These are phyloP conservation scores for Desmodus rotundus DNA, from an alignment of 2,113 vertebrate species.

Conservation along the genomic window DNA sequence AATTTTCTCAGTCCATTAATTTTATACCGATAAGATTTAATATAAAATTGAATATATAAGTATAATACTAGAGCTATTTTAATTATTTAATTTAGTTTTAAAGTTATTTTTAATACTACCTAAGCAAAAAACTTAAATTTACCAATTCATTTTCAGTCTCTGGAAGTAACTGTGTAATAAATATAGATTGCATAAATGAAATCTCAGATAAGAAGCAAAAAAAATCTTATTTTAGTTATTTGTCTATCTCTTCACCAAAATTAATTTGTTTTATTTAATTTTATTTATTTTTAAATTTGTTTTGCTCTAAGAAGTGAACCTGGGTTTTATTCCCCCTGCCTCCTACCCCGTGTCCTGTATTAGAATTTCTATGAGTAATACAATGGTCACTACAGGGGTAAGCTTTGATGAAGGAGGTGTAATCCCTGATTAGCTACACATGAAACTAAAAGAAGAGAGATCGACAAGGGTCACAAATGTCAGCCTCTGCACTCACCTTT, in stretches of 20 bases:
- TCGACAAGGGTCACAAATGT: accelerated
- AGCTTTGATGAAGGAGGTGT: not conserved
- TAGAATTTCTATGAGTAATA: not conserved
- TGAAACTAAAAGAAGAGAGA: not conserved
- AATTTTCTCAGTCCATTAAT: not conserved
- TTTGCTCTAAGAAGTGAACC: not conserved
- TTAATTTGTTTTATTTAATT: not conserved
- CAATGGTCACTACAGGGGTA: not conserved
- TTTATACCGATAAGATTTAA: not conserved
- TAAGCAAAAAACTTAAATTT: not conserved
- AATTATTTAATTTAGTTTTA: not conserved
- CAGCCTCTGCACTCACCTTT: conserved; percentile 78
- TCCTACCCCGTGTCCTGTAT: not conserved
- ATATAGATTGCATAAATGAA: not conserved
- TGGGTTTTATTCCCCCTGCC: not conserved
- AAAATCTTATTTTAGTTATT: not conserved
- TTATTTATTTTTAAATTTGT: not conserved
- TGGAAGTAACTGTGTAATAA: not conserved
- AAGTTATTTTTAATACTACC: not conserved
- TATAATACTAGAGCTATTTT: not conserved
- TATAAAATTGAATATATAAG: not conserved
- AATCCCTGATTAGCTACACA: not conserved
- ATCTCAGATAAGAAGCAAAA: not conserved
- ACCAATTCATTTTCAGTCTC: not conserved
- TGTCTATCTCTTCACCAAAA: not conserved